Conservation (phyloP, 2,797 vertebrate species). For the Tokudaia tokunoshimensis region DNA sequence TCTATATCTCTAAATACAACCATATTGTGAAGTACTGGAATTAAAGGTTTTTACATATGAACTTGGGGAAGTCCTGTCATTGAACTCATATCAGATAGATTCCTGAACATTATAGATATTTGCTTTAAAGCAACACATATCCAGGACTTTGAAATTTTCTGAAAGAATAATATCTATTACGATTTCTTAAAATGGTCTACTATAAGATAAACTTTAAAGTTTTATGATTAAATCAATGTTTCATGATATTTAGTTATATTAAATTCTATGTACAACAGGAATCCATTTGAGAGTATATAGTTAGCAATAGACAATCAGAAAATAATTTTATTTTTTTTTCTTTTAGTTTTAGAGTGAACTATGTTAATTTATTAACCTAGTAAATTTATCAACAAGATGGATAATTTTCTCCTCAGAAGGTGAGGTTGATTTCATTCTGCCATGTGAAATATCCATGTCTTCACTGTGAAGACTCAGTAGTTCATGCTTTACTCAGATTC, state of each 20-base stretch:
- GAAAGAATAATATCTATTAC: background rate
- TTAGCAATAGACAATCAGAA: background rate
- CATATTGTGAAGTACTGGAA: background rate
- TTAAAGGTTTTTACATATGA: background rate
- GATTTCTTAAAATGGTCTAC: background rate
- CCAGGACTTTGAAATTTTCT: background rate
- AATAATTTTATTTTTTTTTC: no score
- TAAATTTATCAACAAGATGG: slow-evolving; percentile 63
- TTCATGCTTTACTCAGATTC: background rate
- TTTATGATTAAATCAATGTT: background rate
- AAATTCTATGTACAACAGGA: background rate
- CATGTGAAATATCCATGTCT: background rate
- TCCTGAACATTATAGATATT: background rate
- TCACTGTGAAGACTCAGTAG: slow-evolving; percentile 37
- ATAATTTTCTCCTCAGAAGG: background rate
- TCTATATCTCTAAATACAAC: background rate
- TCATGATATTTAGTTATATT: background rate
- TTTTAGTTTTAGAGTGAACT: background rate
- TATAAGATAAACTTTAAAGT: background rate
- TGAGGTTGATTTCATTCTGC: background rate
- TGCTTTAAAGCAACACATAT: background rate
- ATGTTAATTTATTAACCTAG: slow-evolving; percentile 84
- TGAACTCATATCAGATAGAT: background rate
- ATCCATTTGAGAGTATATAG: background rate
- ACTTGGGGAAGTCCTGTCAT: background rate